Evolutionary conservation across 2,797 vertebrate genomes (phyloP), one percentile per base, ranked within the genome.

Genomic region (Anableps anableps): DNA sequence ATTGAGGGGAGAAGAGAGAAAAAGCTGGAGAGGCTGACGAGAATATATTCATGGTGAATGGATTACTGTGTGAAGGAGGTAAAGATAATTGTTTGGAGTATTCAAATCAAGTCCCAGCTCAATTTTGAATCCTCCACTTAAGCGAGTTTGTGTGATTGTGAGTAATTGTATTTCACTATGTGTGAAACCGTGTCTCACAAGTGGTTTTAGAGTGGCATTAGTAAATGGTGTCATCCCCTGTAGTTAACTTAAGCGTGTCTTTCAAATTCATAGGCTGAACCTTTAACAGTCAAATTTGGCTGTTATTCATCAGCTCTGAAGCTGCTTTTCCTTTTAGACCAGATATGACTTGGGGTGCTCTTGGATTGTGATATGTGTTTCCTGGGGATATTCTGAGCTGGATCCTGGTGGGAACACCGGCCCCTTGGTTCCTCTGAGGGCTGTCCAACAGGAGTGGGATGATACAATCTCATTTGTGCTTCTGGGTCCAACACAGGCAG

Each of bases 81-180:
- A 87, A 90, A 84, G 88, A 93, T 95, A 94, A 95, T 95, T 94
- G 93, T 93, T 95, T 93, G 76, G 94, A 92, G 94, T 86, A 92
- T 95, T 95, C 84, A 68, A 80, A 89, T 77, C 83, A 90, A 88
- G 93, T 94, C 93, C 93, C 94, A 92, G 92, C 89, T 94, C 94
- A 93, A 94, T 94, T 95, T 94, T 82, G 91, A 85, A 85, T 88
- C 90, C 92, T 94, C 88, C 84, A 89, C 78, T 94, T 93, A 90
- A 93, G 88, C 90, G 90, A 92, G 89, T 92, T 88, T 85, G 80
- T 84, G 77, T 80, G 82, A 88, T 90, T 88, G 90, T 85, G 78
- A 75, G 83, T 88, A 84, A 77, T 85, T 88, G 85, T 85, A 80
- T 84, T 78, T 79, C 78, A 81, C 66, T 75, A 79, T 53, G 83